Conservation (phyloP, 2,888 invertebrate genomes). For the Conistra vaccinii region DNA sequence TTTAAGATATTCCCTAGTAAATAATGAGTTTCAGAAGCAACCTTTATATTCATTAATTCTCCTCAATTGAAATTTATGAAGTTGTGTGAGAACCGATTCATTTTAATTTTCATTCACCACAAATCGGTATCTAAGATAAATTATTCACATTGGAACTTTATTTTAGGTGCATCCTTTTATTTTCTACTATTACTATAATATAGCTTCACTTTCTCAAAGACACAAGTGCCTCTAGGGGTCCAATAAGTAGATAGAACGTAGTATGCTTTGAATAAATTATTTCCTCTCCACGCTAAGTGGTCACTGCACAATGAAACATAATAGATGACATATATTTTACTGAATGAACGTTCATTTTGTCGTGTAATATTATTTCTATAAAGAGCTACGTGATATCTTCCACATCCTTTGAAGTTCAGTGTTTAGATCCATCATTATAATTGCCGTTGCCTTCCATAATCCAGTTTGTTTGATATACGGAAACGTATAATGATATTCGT, state of each 20-base stretch:
- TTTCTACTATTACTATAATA: constrained; percentile 30
- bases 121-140: constrained; percentile 6
- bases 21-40: not conserved
- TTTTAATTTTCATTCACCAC: constrained; percentile 13
- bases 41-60: not conserved
- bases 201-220: constrained; percentile 35
- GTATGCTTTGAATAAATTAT: constrained; percentile 85
- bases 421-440: constrained; percentile 75
- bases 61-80: constrained; percentile 23
- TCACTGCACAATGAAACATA: constrained; percentile 84
- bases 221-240: constrained; percentile 36
- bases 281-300: constrained; percentile 86
- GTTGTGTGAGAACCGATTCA: constrained; percentile 15
- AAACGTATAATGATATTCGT: constrained; percentile 63
- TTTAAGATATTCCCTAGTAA: not conserved
- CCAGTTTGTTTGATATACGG: constrained; percentile 60
- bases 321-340: constrained; percentile 85
- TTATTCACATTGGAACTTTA: constrained; percentile 10
- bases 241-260: constrained; percentile 66
- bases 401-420: constrained; percentile 76
- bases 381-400: constrained; percentile 57
- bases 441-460: constrained; percentile 68
- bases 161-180: constrained; percentile 27
- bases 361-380: constrained; percentile 76
- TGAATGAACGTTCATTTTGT: constrained; percentile 79